Evolutionary conservation across 2,888 invertebrate species (phyloP).

Genomic region (Drosophila aldrichi): DNA sequence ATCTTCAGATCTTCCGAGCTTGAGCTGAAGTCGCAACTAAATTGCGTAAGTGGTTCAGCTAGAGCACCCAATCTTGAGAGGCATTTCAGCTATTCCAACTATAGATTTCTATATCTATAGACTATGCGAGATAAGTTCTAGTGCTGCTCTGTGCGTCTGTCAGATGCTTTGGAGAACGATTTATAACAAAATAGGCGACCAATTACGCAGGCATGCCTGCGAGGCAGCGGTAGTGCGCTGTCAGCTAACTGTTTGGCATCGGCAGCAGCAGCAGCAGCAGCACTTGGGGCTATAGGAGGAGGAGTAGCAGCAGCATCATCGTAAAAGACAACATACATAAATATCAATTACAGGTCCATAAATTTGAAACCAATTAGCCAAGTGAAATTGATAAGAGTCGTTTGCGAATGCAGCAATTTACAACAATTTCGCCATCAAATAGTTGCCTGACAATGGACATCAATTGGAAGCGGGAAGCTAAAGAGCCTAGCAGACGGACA

Average conservation of each 20-base stretch:
- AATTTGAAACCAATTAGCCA: conserved; percentile 85
- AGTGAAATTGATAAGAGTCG: conserved; percentile 83
- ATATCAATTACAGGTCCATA: conserved; percentile 84
- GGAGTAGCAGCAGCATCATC: conserved; percentile 24
- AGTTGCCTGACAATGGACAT: conserved; percentile 57
- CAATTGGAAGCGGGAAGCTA: conserved; percentile 26
- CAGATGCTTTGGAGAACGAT: conserved; percentile 49
- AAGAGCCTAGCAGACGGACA: not conserved
- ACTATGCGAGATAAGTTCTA: conserved; percentile 18
- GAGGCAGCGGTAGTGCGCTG: conserved; percentile 21
- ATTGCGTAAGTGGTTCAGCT: not conserved
- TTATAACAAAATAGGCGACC: conserved; percentile 75
- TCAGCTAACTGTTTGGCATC: conserved; percentile 63
- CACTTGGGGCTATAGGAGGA: not conserved
- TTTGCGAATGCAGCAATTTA: conserved; percentile 68
- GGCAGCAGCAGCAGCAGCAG: conserved; percentile 29
- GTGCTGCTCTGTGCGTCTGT: conserved; percentile 14
- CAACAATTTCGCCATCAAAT: conserved; percentile 65
- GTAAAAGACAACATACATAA: conserved; percentile 73
- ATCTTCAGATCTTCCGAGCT: not conserved
- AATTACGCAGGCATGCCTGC: conserved; percentile 73
- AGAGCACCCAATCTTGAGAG: not conserved
- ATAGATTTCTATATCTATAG: conserved; percentile 13
- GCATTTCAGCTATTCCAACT: conserved; percentile 8
- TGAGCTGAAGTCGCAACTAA: not conserved